Conservation (phyloP, 2,888 invertebrate genomes). For the Pantelozetes paolii region DNA sequence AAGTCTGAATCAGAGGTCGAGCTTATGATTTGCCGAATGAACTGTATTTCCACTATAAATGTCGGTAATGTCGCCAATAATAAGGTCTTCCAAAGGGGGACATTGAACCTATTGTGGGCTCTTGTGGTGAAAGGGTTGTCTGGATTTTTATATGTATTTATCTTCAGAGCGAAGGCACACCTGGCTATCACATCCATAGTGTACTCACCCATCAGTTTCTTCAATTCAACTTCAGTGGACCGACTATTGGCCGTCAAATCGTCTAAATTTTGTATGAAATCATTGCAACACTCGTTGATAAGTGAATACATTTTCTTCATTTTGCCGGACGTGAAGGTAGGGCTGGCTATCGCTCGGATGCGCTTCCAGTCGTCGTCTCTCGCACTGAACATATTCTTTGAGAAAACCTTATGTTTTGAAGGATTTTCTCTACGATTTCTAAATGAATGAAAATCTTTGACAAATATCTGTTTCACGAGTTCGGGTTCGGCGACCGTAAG, state of each 20-base stretch:
- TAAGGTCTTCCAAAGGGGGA: neutral
- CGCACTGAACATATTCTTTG: neutral
- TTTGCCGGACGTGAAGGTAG: constrained; percentile 30
- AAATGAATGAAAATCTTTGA: constrained; percentile 34
- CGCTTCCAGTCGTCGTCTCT: constrained; percentile 33
- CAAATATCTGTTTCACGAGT: constrained; percentile 27
- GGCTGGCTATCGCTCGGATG: constrained; percentile 23
- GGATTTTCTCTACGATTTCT: neutral
- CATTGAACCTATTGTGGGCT: neutral
- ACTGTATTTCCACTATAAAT: neutral
- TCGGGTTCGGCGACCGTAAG: constrained; percentile 13
- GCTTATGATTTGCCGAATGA: neutral
- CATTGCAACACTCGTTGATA: constrained; percentile 14
- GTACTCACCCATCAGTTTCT: constrained; percentile 56
- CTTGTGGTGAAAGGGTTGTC: neutral
- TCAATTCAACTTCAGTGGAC: neutral
- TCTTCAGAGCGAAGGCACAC: constrained; percentile 61
- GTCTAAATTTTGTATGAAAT: neutral
- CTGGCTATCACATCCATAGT: constrained; percentile 62
- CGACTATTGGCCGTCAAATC: neutral
- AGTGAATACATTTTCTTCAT: constrained; percentile 23
- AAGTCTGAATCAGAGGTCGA: neutral
- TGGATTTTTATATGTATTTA: constrained; percentile 52
- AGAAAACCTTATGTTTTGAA: neutral
- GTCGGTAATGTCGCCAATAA: neutral